Evolutionary conservation across 2,797 vertebrate species (phyloP), one percentile per base, ranked within the genome.

Genomic region (Tragelaphus oryx): DNA sequence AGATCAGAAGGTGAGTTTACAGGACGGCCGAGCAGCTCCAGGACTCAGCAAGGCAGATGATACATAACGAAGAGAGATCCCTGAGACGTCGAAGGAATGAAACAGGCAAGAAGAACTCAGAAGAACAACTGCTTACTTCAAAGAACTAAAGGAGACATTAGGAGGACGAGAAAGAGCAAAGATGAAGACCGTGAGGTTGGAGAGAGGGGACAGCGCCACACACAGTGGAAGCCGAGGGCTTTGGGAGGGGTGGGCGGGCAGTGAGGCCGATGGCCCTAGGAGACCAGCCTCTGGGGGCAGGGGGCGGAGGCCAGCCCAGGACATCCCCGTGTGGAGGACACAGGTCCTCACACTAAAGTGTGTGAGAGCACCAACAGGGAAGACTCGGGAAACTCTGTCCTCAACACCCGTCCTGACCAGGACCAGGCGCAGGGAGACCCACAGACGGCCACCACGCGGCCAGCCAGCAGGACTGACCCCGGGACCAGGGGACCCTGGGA

Each of bases 391-490:
- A 44, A 33, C 18, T 33, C 76, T 13, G 10, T 20, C 48, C 48
- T 52, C 6, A 1, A 33, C 76, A 50, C 48, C 48, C 3, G 2
- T 52, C 18, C 8, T 22, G 11, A 52, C 48, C 76, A 33, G 76
- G 30, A 79, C 26, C 1, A 0, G 8, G 17, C 2, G 1, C 17
- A 0, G 82, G n/a, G 22, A 6, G 44, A 9, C 20, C 46, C 44
- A 44, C 2, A 0, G 41, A 14, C 0, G 0, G 28, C 55, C 18
- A 5, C 48, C 37, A 9, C 6, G 0, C 30, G 1, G 12, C 10
- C 0, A 8, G 57, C 48, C 0, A 16, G 20, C 59, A 12, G 48
- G 37, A 10, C 7, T 4, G 57, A 57, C 71, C 37, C 4, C 14
- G 33, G 44, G 11, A 26, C 59, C 2, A 12, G 1, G 9, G 50